Conservation (phyloP, 37 sponge, comb jelly and placozoan genomes). For the Ephydatia muelleri region DNA sequence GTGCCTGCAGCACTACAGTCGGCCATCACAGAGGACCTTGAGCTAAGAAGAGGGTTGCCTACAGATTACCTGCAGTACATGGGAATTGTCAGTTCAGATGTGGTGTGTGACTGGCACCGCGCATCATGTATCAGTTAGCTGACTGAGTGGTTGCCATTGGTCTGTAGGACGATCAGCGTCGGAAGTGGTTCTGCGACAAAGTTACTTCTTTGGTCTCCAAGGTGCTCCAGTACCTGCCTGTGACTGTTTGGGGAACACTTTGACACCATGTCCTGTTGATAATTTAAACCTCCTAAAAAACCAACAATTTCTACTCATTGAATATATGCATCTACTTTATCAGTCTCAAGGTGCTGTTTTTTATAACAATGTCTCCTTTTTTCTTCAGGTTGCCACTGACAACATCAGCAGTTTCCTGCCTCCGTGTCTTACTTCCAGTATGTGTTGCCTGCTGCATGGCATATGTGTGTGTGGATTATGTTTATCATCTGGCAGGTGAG, state of each 20-base stretch:
- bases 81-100: conserved; percentile 63
- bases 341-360: neutral
- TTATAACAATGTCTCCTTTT: neutral
- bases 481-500: conserved; percentile 30
- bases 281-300: no score
- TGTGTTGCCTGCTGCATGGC: neutral
- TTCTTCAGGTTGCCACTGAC: conserved; percentile 50
- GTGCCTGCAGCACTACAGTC: conserved; percentile 66
- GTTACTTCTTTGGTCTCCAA: conserved; percentile 43
- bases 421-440: conserved; percentile 70
- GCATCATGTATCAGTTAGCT: neutral
- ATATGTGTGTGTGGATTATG: no score
- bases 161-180: conserved; percentile 56
- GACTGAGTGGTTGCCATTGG: neutral
- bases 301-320: neutral
- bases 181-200: conserved; percentile 53
- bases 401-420: conserved; percentile 67
- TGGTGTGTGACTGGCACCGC: conserved; percentile 46
- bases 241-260: conserved; percentile 74
- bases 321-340: neutral
- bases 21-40: conserved; percentile 70
- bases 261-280: no score
- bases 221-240: conserved; percentile 43
- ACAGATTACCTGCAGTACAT: conserved; percentile 66
- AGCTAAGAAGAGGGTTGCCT: conserved; percentile 83